Evolutionary conservation across 2,888 invertebrate species (phyloP).

Genomic region (Callyntrura sp.): DNA sequence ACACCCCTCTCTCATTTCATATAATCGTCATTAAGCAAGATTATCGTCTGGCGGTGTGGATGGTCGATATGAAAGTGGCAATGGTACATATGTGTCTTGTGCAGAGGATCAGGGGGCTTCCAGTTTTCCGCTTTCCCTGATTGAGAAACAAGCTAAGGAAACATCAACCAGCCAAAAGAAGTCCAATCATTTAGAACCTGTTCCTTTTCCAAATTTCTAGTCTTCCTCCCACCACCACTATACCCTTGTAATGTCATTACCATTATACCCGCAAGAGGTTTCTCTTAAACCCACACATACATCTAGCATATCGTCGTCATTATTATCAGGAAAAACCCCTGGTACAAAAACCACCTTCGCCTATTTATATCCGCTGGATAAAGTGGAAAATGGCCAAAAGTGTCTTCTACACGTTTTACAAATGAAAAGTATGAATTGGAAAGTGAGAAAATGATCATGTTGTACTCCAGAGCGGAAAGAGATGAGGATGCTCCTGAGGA

Average conservation of each 20-base stretch:
- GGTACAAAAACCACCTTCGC: slow-evolving; percentile 31
- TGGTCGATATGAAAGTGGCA: neutral
- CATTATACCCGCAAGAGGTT: slow-evolving; percentile 52
- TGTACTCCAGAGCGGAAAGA: neutral
- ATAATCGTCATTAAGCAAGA: slow-evolving; percentile 53
- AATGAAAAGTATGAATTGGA: slow-evolving; percentile 56
- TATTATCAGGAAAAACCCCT: slow-evolving; percentile 20
- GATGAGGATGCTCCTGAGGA: slow-evolving; percentile 36
- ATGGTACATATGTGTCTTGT: neutral
- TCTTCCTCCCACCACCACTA: neutral
- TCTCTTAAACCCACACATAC: neutral
- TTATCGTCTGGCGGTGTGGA: slow-evolving; percentile 34
- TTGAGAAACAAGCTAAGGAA: neutral
- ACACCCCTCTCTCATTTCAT: neutral
- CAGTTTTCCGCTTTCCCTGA: neutral
- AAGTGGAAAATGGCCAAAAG: slow-evolving; percentile 77
- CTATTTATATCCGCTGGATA: neutral
- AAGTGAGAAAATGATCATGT: slow-evolving; percentile 56
- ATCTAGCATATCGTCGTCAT: slow-evolving; percentile 11
- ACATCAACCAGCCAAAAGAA: slow-evolving; percentile 37
- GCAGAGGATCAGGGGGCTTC: neutral
- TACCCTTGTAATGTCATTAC: slow-evolving; percentile 2
- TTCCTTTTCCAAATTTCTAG: slow-evolving; percentile 47
- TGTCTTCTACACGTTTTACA: slow-evolving; percentile 44
- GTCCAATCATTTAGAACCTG: slow-evolving; percentile 51